Percentiles rank a stretch among this genome's conserved stretches.
Conservation (phyloP, 30 jellyfish, hydroid and myxozoan species). For the Hydractinia symbiolongicarpus region DNA sequence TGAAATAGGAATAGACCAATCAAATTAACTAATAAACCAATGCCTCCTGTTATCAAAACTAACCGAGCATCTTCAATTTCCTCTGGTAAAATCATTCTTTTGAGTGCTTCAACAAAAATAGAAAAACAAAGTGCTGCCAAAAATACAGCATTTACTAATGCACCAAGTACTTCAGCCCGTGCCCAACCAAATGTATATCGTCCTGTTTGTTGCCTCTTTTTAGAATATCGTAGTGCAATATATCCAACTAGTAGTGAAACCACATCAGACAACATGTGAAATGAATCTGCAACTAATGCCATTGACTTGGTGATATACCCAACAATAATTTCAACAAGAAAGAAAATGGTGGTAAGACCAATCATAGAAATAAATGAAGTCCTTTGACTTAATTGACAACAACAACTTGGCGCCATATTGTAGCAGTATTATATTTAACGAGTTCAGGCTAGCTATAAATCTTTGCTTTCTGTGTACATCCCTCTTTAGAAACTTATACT, state of each 20-base stretch:
- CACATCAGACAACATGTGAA: constrained; percentile 97
- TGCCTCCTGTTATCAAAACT: constrained; percentile 68
- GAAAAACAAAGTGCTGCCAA: constrained; percentile 95
- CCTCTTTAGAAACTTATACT: too few species aligned
- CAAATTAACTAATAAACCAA: constrained; percentile 80
- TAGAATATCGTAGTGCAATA: constrained; percentile 73
- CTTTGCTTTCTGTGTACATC: too few species aligned
- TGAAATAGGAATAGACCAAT: constrained; percentile 90
- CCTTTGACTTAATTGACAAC: constrained; percentile 73
- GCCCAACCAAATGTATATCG: constrained; percentile 98
- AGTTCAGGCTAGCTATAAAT: too few species aligned
- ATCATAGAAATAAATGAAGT: constrained; percentile 92
- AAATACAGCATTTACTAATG: constrained; percentile 90
- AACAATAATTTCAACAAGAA: constrained; percentile 83
- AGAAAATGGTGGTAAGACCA: constrained; percentile 69
- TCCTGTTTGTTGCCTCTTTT: constrained; percentile 65
- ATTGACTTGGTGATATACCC: constrained; percentile 95
- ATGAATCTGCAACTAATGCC: constrained; percentile 99
- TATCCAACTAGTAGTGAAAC: constrained; percentile 94
- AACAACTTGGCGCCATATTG: background rate
- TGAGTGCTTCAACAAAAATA: constrained; percentile 71
- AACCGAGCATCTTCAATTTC: constrained; percentile 61
- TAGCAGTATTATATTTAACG: too few species aligned
- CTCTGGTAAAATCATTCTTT: constrained; percentile 76
- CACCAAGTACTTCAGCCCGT: constrained; percentile 96